A percentile compares a stretch with the other conserved stretches of the same genome.
Evolutionary conservation across 2,888 invertebrate species (phyloP).

Genomic region (Lepidonotus clava): DNA sequence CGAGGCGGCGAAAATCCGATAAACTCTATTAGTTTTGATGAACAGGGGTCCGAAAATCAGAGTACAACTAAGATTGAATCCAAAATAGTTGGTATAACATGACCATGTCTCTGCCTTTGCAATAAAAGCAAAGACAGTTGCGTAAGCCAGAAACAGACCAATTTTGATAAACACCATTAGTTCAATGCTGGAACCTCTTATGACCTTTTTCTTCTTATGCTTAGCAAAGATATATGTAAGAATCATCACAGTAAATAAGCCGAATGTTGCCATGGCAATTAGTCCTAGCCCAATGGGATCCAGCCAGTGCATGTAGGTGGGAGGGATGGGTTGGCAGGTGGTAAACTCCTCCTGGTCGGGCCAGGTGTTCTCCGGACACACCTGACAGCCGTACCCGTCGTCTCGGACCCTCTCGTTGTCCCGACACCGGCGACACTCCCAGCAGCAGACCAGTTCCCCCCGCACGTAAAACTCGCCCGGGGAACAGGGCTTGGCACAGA

Average conservation of each 20-base stretch:
- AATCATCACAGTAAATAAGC: conserved; percentile 46
- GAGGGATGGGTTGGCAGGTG: conserved; percentile 53
- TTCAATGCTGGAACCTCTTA: conserved; percentile 60
- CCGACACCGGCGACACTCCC: conserved; percentile 63
- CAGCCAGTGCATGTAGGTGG: conserved; percentile 54
- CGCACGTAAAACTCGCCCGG: conserved; percentile 54
- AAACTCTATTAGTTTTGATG: conserved; percentile 68
- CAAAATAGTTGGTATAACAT: conserved; percentile 54
- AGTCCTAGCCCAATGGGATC: conserved; percentile 53
- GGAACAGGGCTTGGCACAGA: conserved; percentile 62
- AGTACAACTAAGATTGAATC: conserved; percentile 58
- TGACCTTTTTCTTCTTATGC: conserved; percentile 52
- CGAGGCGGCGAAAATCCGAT: conserved; percentile 68
- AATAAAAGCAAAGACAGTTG: conserved; percentile 48
- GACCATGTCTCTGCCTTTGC: conserved; percentile 33
- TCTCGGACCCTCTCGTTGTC: conserved; percentile 60
- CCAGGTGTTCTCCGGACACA: conserved; percentile 60
- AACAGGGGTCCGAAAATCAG: conserved; percentile 59
- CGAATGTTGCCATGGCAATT: conserved; percentile 47
- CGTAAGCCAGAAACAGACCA: conserved; percentile 56
- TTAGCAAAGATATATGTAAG: conserved; percentile 44
- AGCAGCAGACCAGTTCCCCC: conserved; percentile 58
- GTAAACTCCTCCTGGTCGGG: conserved; percentile 56
- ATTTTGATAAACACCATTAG: conserved; percentile 58
- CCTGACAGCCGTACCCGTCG: conserved; percentile 58